A percentile compares a stretch with the other conserved stretches of the same genome.
These are phyloP conservation scores for Gandaritis pyraliata DNA, from an alignment of 2,888 invertebrate species.

Conservation along the genomic window DNA sequence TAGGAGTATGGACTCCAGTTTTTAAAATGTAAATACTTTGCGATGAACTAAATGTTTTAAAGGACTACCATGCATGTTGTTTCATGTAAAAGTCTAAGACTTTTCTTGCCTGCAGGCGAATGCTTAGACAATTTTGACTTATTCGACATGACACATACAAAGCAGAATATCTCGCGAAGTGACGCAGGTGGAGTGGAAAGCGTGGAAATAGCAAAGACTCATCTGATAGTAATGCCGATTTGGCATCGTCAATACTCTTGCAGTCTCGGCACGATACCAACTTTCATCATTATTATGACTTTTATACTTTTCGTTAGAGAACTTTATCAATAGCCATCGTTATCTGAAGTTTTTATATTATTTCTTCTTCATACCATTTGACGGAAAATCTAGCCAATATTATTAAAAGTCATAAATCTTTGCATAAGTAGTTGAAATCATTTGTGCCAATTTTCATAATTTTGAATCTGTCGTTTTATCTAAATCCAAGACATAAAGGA, in stretches of 20 bases:
- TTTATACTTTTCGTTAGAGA: neutral
- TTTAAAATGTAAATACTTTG: no score
- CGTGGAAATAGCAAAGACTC: constrained; percentile 56
- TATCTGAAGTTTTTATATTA: no score
- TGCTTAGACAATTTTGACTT: neutral
- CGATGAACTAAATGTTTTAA: no score
- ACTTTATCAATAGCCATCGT: neutral
- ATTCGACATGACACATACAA: neutral
- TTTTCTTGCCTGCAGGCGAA: neutral
- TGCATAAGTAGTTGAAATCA: no score
- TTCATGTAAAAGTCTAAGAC: neutral
- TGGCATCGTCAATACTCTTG: constrained; percentile 52
- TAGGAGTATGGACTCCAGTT: no score
- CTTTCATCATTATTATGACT: neutral
- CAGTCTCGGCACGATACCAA: neutral
- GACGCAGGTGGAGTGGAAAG: constrained; percentile 54
- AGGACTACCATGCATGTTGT: neutral
- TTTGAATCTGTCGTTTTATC: no score
- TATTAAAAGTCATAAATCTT: no score
- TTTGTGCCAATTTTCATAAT: no score
- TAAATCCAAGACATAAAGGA: no score
- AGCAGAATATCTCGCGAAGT: constrained; percentile 34
- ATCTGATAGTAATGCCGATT: constrained; percentile 54
- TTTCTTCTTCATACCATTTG: no score
- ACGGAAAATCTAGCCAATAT: no score